Conservation (phyloP, 1,140 invertebrate genomes). For the Drosophila pruinosa region DNA sequence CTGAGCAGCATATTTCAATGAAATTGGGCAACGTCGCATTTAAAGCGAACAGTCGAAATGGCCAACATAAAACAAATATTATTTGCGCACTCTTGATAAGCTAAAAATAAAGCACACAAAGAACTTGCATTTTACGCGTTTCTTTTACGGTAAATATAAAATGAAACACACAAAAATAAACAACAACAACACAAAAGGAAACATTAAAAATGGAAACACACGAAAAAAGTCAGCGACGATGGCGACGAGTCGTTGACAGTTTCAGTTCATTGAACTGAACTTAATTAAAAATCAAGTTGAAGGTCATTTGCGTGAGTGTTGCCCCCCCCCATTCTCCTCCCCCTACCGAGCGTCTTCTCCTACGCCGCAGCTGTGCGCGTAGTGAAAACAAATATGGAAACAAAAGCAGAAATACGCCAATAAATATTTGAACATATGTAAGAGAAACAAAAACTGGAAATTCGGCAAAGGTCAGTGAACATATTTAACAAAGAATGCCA, state of each 20-base stretch:
- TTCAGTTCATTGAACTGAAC: conserved; percentile 76
- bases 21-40: conserved; percentile 25
- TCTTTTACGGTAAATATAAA: conserved; percentile 27
- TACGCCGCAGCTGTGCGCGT: conserved; percentile 25
- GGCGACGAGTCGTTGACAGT: conserved; percentile 58
- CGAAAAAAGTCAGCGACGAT: conserved; percentile 13
- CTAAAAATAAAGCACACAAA: conserved; percentile 34
- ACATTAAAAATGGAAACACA: conserved; percentile 50
- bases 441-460: conserved; percentile 55
- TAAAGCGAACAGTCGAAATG: not conserved
- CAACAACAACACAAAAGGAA: conserved; percentile 39
- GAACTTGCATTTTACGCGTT: conserved; percentile 18
- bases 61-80: conserved; percentile 4
- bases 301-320: conserved; percentile 58
- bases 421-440: conserved; percentile 40
- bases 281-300: conserved; percentile 82
- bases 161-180: conserved; percentile 5
- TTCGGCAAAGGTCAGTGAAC: conserved; percentile 78
- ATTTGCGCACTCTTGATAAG: not conserved
- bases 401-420: conserved; percentile 33
- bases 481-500: conserved; percentile 63
- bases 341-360: not conserved
- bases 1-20: not conserved
- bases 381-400: conserved; percentile 29
- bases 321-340: not conserved